phyloP scores from a whole-genome alignment of 2,113 vertebrate genomes.

The Gadus macrocephalus region DNA sequence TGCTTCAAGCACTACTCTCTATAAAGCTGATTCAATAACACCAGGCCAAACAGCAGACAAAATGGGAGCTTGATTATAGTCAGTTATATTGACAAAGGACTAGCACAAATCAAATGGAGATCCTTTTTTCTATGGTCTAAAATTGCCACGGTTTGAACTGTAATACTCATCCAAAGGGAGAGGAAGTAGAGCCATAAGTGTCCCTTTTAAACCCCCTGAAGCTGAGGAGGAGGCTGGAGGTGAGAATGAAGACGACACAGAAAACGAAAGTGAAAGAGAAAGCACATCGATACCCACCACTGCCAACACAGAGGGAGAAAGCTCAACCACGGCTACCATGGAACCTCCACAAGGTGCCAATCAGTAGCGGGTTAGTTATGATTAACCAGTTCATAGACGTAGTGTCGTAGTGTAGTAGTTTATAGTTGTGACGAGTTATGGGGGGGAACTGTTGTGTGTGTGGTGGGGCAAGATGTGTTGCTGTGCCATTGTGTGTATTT shows the following conservation, averaged over 20 bases:
- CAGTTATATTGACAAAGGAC: no score
- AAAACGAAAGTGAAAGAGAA: not conserved
- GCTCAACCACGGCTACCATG: not conserved
- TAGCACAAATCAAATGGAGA: no score
- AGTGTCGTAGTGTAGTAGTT: not conserved
- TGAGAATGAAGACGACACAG: not conserved
- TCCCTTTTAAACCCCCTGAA: not conserved
- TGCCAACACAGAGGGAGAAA: not conserved
- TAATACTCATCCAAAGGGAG: not conserved
- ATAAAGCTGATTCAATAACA: not conserved
- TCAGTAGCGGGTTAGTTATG: conserved; percentile 26
- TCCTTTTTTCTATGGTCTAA: not conserved
- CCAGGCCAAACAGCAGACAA: not conserved
- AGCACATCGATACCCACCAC: not conserved
- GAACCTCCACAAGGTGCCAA: conserved; percentile 33
- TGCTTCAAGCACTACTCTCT: no score
- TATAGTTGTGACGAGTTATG: conserved; percentile 10
- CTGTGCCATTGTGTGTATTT: conserved; percentile 11
- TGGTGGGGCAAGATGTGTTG: conserved; percentile 8
- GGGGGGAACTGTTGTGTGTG: not conserved
- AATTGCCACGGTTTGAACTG: not conserved
- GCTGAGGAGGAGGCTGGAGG: not conserved
- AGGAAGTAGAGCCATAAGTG: not conserved
- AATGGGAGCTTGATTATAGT: not conserved
- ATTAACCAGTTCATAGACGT: not conserved